Conservation (phyloP, 64 coral and sea anemone species). For the Stichodactyla helianthus region DNA sequence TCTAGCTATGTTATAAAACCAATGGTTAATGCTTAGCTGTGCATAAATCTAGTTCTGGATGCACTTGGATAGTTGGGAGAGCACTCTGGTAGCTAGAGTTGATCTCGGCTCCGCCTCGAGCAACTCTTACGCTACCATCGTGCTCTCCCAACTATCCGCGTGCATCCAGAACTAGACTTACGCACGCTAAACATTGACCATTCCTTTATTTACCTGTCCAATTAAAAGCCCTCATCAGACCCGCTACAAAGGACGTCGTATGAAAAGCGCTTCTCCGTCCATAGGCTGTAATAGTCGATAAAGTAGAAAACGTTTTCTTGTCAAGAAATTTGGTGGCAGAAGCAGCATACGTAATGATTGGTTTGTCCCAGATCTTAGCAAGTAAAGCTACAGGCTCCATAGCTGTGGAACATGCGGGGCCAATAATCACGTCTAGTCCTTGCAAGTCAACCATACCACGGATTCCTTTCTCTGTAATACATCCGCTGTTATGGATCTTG, state of each 20-base stretch:
- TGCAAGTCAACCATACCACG: conserved; percentile 36
- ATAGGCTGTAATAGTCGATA: conserved; percentile 60
- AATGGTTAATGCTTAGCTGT: too few relatives aligned
- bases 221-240: conserved; percentile 51
- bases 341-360: conserved; percentile 56
- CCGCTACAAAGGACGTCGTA: conserved; percentile 40
- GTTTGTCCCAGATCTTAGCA: conserved; percentile 67
- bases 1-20: too few relatives aligned
- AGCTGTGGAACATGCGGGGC: conserved; percentile 53
- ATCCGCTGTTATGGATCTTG: conserved; percentile 48
- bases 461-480: conserved; percentile 50
- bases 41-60: too few relatives aligned
- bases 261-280: conserved; percentile 38
- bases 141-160: too few relatives aligned
- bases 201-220: conserved; percentile 69
- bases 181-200: too few relatives aligned
- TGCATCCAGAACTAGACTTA: too few relatives aligned
- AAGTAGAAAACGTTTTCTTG: conserved; percentile 43
- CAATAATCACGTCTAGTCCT: conserved; percentile 34
- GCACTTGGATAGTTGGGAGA: too few relatives aligned
- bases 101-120: too few relatives aligned
- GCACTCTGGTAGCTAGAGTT: too few relatives aligned
- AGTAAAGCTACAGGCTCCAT: conserved; percentile 46
- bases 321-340: conserved; percentile 59
- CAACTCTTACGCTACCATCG: too few relatives aligned